These are phyloP conservation scores for Catostomus latipinnis DNA, from an alignment of 2,797 vertebrate species.

Conservation along the genomic window DNA sequence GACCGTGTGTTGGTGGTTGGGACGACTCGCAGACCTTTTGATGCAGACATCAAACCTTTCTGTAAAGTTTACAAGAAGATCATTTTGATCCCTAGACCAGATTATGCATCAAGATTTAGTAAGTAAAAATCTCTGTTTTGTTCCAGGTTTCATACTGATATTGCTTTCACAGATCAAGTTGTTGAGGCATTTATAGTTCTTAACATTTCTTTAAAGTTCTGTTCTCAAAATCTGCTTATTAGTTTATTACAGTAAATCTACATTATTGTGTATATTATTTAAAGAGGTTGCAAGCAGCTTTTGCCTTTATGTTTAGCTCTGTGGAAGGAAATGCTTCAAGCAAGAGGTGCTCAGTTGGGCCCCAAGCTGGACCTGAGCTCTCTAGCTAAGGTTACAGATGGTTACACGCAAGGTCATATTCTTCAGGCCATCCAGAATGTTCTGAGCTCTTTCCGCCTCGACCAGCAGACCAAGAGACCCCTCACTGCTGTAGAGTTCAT, in stretches of 20 bases:
- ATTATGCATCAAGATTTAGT: conserved; percentile 83
- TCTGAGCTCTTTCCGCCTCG: conserved; percentile 73
- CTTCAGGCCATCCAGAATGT: conserved; percentile 66
- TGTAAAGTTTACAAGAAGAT: conserved; percentile 85
- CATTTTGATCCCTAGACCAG: conserved; percentile 81
- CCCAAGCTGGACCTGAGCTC: conserved; percentile 75
- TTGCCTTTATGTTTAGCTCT: conserved; percentile 69
- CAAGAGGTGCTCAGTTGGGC: conserved; percentile 64
- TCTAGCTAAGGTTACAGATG: conserved; percentile 82
- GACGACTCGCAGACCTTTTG: conserved; percentile 79
- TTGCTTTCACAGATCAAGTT: too few relatives aligned
- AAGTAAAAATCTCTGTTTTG: conserved; percentile 58
- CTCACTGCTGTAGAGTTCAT: conserved; percentile 78
- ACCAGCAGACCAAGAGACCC: conserved; percentile 71
- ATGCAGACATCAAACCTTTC: conserved; percentile 77
- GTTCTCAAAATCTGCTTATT: background rate
- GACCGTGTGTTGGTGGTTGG: conserved; percentile 85
- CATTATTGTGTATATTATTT: background rate
- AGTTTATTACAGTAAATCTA: too few relatives aligned
- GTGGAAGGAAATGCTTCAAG: conserved; percentile 79
- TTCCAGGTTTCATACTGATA: too few relatives aligned
- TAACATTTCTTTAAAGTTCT: background rate
- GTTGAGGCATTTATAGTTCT: background rate
- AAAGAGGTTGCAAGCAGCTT: background rate
- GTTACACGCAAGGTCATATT: conserved; percentile 82